These are phyloP conservation scores for Ceryle rudis DNA, from an alignment of 2,797 vertebrate species.

Conservation along the genomic window DNA sequence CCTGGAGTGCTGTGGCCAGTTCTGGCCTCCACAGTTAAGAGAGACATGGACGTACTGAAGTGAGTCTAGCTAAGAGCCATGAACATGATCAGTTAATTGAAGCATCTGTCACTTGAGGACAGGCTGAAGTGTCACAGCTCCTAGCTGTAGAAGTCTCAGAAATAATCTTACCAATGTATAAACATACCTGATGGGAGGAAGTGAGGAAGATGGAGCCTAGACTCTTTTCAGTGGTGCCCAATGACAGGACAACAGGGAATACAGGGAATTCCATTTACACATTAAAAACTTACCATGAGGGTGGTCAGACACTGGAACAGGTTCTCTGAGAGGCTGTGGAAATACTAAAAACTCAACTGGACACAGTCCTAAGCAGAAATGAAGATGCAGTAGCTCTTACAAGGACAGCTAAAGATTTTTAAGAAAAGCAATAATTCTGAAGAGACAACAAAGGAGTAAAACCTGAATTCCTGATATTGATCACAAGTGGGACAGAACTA, in stretches of 20 bases:
- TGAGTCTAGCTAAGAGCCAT: too few relatives aligned
- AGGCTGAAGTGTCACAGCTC: too few relatives aligned
- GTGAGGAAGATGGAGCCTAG: background rate
- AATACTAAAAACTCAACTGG: too few relatives aligned
- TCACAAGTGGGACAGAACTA: background rate
- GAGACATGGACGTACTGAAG: too few relatives aligned
- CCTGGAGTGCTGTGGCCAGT: too few relatives aligned
- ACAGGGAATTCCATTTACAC: background rate
- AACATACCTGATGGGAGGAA: background rate
- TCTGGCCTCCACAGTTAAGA: too few relatives aligned
- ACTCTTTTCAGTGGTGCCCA: background rate
- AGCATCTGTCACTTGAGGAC: too few relatives aligned
- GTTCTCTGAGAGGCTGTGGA: too few relatives aligned
- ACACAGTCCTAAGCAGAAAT: background rate
- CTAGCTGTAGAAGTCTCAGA: too few relatives aligned
- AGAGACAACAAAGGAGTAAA: background rate
- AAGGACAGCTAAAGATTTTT: background rate
- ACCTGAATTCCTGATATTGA: background rate
- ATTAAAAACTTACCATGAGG: background rate
- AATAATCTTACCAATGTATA: background rate
- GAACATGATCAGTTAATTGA: too few relatives aligned
- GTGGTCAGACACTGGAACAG: background rate
- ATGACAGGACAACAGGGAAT: background rate
- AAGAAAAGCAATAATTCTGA: background rate
- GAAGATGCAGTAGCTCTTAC: background rate